Percentiles rank a stretch among this genome's conserved stretches.
Evolutionary conservation across 2,113 vertebrate species (phyloP).

Genomic region (Microtus richardsoni): DNA sequence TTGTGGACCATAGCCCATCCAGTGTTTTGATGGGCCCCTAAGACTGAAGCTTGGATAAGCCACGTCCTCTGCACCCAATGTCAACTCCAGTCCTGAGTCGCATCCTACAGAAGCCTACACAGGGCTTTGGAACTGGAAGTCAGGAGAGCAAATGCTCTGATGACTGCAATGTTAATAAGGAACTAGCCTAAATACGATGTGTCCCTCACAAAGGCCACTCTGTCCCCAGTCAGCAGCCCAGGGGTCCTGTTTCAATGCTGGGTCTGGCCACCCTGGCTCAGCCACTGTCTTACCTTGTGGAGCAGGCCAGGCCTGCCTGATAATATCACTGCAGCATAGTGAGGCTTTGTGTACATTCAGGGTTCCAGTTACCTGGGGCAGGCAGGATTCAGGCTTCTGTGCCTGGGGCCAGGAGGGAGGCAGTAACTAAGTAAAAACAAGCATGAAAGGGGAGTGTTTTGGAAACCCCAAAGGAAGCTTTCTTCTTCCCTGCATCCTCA

Average conservation of each 20-base stretch:
- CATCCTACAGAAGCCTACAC: background rate
- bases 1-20: rapidly evolving
- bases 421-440: slow-evolving; percentile 61
- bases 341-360: slow-evolving; percentile 83
- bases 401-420: slow-evolving; percentile 78
- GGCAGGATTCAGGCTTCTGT: slow-evolving; percentile 79
- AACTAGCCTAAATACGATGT: slow-evolving; percentile 54
- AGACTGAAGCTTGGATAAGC: rapidly evolving
- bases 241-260: slow-evolving; percentile 83
- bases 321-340: slow-evolving; percentile 83
- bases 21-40: background rate
- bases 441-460: slow-evolving; percentile 70
- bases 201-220: slow-evolving; percentile 78
- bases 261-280: slow-evolving; percentile 85
- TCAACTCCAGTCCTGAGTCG: background rate
- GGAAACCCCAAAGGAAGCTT: slow-evolving; percentile 75
- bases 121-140: background rate
- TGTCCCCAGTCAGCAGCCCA: slow-evolving; percentile 57
- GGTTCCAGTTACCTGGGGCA: slow-evolving; percentile 87
- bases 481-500: slow-evolving; percentile 61
- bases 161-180: slow-evolving; percentile 50
- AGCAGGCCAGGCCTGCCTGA: slow-evolving; percentile 76
- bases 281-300: slow-evolving; percentile 79
- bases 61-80: background rate
- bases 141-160: slow-evolving; percentile 29